Base-by-base conservation (phyloP, 2,888 invertebrate genomes). In the Zaprionus lineosus region DNA sequence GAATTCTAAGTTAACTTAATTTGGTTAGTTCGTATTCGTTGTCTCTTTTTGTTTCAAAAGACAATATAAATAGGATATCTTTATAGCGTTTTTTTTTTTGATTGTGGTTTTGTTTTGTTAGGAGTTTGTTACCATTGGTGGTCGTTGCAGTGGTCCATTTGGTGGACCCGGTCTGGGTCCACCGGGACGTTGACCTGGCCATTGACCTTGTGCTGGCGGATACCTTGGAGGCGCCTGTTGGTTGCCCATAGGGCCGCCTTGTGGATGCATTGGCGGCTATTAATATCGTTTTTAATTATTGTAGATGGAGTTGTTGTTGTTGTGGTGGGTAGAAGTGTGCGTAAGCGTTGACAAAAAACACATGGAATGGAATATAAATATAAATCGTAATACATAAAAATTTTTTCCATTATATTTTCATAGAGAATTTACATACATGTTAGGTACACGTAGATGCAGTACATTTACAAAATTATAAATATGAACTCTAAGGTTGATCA, bases 231-330 rank as follows among this genome's bases (percentile, higher is more conserved):
- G 92, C 37, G 93, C 93, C 63, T 89, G 89, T 71, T 89, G 90
- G 39, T 88, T 89, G 71, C 88, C 87, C 89, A 90, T 90, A 36
- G 89, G 89, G 66, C 87, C 86, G 59, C 93, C 93, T 72, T 92
- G 93, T 77, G 91, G 93, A 88, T 93, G 93, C 86, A 92, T 92
- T 60, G 89, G 89, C 71, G 88, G 86, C 85, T 88, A 84, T 60
- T 64, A 74, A 59, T 75, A 58, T 78, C 76, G 68, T 63, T 57
- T 69, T 64, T 73, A 53, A 52, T 71, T 68, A 47, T 81, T 69
- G 63, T 44, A 60, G 61, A 50, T 65, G 73, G 53, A 51, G 66
- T 76, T 24, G 57, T 74, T 55, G 74, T 74, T 65, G 83, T 75
- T 69, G 78, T 81, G 47, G 70, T 72, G 52, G 64, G 83, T 62